Conservation (phyloP, 1,140 invertebrate genomes). For the Drosophila asahinai region DNA sequence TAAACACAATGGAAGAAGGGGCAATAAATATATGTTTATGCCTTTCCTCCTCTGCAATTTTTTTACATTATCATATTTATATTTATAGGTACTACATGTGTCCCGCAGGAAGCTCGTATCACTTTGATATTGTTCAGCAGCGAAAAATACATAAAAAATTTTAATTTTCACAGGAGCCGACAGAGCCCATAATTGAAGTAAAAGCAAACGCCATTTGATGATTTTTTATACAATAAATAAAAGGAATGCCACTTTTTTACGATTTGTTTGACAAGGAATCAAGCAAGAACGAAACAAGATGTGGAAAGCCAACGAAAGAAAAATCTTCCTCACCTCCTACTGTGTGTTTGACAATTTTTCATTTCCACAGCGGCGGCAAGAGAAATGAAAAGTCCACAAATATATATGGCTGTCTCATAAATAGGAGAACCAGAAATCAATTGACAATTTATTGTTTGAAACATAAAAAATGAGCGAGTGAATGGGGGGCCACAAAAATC, state of each 20-base stretch:
- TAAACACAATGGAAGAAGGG: conserved; percentile 59
- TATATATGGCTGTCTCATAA: conserved; percentile 68
- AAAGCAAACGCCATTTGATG: conserved; percentile 67
- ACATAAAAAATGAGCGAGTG: conserved; percentile 64
- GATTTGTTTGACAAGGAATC: conserved; percentile 72
- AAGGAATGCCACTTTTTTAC: conserved; percentile 59
- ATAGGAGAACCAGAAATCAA: conserved; percentile 78
- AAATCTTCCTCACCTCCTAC: not conserved
- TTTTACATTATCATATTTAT: conserved; percentile 77
- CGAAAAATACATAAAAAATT: conserved; percentile 50
- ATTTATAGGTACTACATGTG: conserved; percentile 61
- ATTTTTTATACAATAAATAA: conserved; percentile 53
- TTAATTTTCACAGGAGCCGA: conserved; percentile 56
- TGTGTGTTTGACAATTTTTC: conserved; percentile 52
- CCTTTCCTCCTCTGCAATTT: conserved; percentile 67
- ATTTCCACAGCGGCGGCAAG: conserved; percentile 28
- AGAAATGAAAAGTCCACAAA: conserved; percentile 50
- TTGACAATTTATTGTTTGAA: conserved; percentile 79
- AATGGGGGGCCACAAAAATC: conserved; percentile 48
- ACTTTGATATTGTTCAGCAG: conserved; percentile 42
- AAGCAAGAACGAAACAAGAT: conserved; percentile 21
- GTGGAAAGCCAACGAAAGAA: not conserved
- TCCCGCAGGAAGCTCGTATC: conserved; percentile 36
- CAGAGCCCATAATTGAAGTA: conserved; percentile 70
- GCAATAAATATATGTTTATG: conserved; percentile 61